These are phyloP conservation scores for Luidia sarsii DNA, from an alignment of 53 echinoderm and acorn worm species.

Conservation along the genomic window DNA sequence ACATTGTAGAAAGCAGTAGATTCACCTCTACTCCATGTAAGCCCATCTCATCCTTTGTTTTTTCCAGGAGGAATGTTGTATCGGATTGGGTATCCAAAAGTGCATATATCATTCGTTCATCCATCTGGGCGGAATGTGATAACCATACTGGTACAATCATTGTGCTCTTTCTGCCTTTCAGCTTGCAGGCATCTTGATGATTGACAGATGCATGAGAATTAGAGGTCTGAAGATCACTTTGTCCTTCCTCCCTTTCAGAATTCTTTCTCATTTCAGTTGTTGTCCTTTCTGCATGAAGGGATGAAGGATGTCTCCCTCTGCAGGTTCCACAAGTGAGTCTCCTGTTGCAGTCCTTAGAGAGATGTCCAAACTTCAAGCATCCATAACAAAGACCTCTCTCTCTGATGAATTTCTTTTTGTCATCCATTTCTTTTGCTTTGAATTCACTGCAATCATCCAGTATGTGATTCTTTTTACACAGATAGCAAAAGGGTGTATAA, in stretches of 20 bases:
- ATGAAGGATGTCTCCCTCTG: constrained; percentile 22
- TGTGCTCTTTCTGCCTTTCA: constrained; percentile 22
- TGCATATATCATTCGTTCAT: constrained; percentile 36
- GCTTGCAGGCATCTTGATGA: not conserved
- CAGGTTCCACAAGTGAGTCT: constrained; percentile 38
- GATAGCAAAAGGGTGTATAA: not conserved
- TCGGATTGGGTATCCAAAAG: constrained; percentile 48
- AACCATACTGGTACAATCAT: constrained; percentile 47
- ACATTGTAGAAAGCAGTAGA: constrained; percentile 42
- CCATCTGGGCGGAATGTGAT: constrained; percentile 13
- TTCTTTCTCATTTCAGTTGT: no score
- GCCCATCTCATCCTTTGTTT: not conserved
- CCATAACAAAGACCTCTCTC: constrained; percentile 52
- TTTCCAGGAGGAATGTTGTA: constrained; percentile 33
- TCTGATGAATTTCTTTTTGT: constrained; percentile 12
- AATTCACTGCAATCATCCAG: constrained; percentile 36
- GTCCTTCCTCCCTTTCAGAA: no score
- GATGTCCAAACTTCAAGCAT: constrained; percentile 47
- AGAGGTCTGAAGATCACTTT: no score
- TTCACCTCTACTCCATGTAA: no score
- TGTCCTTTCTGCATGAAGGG: constrained; percentile 57
- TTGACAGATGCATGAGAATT: constrained; percentile 4
- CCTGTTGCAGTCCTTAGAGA: constrained; percentile 26
- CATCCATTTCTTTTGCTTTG: not conserved
- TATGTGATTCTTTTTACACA: constrained; percentile 37